Evolutionary conservation across 1,140 invertebrate genomes (phyloP).

Genomic region (Drosophila prosaltans): DNA sequence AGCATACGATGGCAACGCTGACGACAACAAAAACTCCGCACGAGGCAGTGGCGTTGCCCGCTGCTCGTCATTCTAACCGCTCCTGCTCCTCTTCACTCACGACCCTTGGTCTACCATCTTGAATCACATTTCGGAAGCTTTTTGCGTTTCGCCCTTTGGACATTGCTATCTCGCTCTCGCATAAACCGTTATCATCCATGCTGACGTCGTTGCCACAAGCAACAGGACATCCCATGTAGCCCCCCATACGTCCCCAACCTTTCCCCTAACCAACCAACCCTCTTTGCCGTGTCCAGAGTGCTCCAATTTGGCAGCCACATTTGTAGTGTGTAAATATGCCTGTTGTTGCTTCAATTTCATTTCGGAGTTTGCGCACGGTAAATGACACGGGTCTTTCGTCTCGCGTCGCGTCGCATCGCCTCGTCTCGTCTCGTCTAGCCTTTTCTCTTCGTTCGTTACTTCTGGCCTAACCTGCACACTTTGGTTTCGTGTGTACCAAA

Average conservation of each 20-base stretch:
- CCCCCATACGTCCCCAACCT: background rate
- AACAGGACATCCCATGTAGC: slow-evolving; percentile 55
- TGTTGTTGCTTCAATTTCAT: slow-evolving; percentile 47
- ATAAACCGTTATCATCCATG: slow-evolving; percentile 8
- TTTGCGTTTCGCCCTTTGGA: slow-evolving; percentile 46
- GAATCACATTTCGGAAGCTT: slow-evolving; percentile 52
- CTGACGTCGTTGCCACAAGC: slow-evolving; percentile 60
- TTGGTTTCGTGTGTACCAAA: slow-evolving; percentile 64
- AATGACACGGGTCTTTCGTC: background rate
- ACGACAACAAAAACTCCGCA: background rate
- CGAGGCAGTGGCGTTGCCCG: background rate
- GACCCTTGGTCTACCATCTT: slow-evolving; percentile 5
- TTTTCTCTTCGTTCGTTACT: background rate
- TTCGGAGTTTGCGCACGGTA: slow-evolving; percentile 61
- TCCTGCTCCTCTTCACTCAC: background rate
- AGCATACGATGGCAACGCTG: slow-evolving; percentile 10
- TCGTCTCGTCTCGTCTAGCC: background rate
- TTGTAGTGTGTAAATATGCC: slow-evolving; percentile 39
- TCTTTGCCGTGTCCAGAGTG: slow-evolving; percentile 25
- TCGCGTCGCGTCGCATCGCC: background rate
- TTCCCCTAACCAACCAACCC: background rate
- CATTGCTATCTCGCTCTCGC: slow-evolving; percentile 51
- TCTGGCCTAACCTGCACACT: slow-evolving; percentile 68
- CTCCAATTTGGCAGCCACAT: slow-evolving; percentile 56
- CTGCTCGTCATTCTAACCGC: too few relatives aligned